Evolutionary conservation across 2,797 vertebrate genomes (phyloP).

Genomic region (Poecilia wingei): DNA sequence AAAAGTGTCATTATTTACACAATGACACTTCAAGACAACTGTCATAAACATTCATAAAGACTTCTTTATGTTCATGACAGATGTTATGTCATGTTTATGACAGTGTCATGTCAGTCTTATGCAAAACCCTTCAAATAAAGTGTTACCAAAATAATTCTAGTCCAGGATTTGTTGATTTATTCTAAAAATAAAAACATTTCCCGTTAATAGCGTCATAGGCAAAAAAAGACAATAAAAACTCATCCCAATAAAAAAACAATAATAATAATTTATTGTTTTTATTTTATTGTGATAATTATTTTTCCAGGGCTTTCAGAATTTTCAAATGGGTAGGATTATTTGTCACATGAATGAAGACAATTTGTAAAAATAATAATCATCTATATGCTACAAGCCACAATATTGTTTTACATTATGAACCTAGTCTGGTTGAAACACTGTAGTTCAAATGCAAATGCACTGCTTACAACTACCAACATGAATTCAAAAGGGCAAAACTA

Average conservation of each 20-base stretch:
- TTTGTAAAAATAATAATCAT: not conserved
- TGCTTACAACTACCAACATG: not conserved
- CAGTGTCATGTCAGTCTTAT: no score
- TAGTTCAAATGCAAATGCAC: not conserved
- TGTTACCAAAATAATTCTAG: not conserved
- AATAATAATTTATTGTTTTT: not conserved
- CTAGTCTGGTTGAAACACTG: not conserved
- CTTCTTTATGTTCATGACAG: no score
- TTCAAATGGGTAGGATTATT: not conserved
- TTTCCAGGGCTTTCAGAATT: not conserved
- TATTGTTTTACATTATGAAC: not conserved
- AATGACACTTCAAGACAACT: no score
- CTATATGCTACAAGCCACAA: not conserved
- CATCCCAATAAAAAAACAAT: not conserved
- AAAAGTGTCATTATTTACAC: no score
- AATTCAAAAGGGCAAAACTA: constrained; percentile 2
- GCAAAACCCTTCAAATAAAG: no score
- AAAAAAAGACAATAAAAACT: not conserved
- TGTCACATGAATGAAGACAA: not conserved
- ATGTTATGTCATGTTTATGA: no score
- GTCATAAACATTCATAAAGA: no score
- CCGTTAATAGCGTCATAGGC: not conserved
- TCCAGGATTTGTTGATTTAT: not conserved
- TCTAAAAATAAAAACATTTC: not conserved
- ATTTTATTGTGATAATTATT: not conserved